These are phyloP conservation scores for Temnopleurus reevesii DNA, from an alignment of 53 echinoderm and acorn worm species.

Conservation along the genomic window DNA sequence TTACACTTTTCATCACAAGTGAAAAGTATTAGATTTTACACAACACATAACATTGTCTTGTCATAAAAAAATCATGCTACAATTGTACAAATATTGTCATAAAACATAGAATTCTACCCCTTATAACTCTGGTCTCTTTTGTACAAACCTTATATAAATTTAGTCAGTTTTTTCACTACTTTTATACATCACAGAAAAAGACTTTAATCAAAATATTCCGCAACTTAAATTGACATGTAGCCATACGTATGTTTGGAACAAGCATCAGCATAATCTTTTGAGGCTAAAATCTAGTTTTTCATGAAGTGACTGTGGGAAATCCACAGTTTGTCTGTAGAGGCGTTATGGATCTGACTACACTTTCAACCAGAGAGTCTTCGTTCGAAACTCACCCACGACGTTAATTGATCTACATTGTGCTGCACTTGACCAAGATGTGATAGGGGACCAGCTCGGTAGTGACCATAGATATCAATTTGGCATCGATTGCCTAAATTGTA, in stretches of 20 bases:
- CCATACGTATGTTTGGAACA: not conserved
- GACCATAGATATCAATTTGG: no score
- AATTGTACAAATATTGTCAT: conserved; percentile 28
- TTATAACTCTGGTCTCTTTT: conserved; percentile 19
- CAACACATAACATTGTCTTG: not conserved
- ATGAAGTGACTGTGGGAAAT: no score
- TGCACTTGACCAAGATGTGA: no score
- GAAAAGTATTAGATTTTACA: conserved; percentile 42
- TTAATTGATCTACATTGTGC: no score
- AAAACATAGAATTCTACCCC: not conserved
- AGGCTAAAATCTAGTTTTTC: no score
- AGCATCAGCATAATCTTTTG: not conserved
- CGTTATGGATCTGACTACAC: no score
- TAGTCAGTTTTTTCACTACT: not conserved
- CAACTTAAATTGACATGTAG: not conserved
- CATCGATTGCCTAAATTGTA: no score
- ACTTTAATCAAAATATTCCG: not conserved
- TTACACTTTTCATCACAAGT: conserved; percentile 53
- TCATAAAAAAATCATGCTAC: not conserved
- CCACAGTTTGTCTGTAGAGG: no score
- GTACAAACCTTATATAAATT: not conserved
- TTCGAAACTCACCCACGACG: no score
- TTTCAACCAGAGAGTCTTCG: not conserved
- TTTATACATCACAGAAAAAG: not conserved
- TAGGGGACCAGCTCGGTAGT: no score